These are phyloP conservation scores for Zeus faber DNA, from an alignment of 2,113 vertebrate genomes.

Conservation along the genomic window DNA sequence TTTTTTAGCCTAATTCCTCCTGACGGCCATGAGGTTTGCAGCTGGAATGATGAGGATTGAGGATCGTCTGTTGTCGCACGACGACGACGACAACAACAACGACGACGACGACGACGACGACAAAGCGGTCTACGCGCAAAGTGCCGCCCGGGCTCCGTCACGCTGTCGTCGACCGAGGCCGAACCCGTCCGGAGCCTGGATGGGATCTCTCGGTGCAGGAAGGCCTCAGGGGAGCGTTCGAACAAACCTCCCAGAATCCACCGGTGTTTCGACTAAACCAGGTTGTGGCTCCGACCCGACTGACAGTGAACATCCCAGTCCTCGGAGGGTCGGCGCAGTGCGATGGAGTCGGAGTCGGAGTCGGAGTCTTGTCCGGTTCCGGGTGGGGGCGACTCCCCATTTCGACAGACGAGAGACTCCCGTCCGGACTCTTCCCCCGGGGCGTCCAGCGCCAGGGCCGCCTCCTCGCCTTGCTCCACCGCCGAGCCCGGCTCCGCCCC, in stretches of 20 bases:
- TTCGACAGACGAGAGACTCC: slow-evolving; percentile 11
- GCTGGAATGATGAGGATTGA: slow-evolving; percentile 47
- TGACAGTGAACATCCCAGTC: slow-evolving; percentile 43
- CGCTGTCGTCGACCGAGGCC: too few relatives aligned
- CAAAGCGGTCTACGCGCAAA: slow-evolving; percentile 36
- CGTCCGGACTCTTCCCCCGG: slow-evolving; percentile 22
- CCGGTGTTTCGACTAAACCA: slow-evolving; percentile 48
- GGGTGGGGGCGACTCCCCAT: slow-evolving; percentile 9
- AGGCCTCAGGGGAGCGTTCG: too few relatives aligned
- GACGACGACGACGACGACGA: too few relatives aligned
- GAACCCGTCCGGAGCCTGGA: too few relatives aligned
- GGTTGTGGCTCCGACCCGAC: slow-evolving; percentile 46
- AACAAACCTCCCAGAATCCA: slow-evolving; percentile 20
- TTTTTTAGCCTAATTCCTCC: slow-evolving; percentile 37
- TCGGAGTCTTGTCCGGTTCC: slow-evolving; percentile 17
- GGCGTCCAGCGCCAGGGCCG: slow-evolving; percentile 47
- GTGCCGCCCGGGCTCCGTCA: slow-evolving; percentile 35
- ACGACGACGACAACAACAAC: too few relatives aligned
- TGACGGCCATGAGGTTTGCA: slow-evolving; percentile 41
- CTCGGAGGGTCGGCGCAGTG: neutral
- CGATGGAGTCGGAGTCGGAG: slow-evolving; percentile 11
- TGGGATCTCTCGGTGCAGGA: too few relatives aligned
- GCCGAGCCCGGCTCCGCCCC: slow-evolving; percentile 48
- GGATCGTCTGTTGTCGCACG: slow-evolving; percentile 38
- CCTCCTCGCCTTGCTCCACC: slow-evolving; percentile 66